These are phyloP conservation scores for Sycophila texana DNA, from an alignment of 2,888 invertebrate species.

Conservation along the genomic window DNA sequence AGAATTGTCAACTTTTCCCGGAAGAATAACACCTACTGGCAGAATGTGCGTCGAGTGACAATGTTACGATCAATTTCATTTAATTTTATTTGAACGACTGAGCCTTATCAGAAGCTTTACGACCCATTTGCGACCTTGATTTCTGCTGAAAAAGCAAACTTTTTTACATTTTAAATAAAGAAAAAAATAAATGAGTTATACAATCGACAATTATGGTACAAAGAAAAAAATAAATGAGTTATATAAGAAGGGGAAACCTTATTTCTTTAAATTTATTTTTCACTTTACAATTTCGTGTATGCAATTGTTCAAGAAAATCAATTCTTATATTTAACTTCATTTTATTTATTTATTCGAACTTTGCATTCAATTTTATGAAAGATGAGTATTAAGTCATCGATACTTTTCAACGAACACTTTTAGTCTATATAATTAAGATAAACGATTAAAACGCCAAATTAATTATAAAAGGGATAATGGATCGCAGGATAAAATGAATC, in stretches of 20 bases:
- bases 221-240: background rate
- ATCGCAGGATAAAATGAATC: too few species aligned
- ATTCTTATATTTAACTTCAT: too few species aligned
- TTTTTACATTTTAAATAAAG: background rate
- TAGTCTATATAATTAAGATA: too few species aligned
- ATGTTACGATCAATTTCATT: conserved; percentile 12
- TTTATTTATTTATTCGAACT: background rate
- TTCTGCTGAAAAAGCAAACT: conserved; percentile 17
- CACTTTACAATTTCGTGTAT: background rate
- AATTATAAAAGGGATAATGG: too few species aligned
- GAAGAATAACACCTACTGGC: background rate
- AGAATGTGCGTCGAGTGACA: conserved; percentile 5
- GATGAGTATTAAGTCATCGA: too few species aligned
- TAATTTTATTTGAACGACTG: conserved; percentile 42
- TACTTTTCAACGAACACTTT: too few species aligned
- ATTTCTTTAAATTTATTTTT: background rate
- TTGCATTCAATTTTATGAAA: too few species aligned
- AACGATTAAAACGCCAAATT: too few species aligned
- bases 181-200: background rate
- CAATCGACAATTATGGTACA: background rate
- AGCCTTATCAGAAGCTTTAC: conserved; percentile 40
- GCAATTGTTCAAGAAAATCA: background rate
- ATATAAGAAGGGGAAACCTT: too few species aligned
- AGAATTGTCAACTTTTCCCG: conserved; percentile 28
- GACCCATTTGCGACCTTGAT: conserved; percentile 27